Conservation (phyloP, 2,888 invertebrate genomes). For the Serrognathus titanus region DNA sequence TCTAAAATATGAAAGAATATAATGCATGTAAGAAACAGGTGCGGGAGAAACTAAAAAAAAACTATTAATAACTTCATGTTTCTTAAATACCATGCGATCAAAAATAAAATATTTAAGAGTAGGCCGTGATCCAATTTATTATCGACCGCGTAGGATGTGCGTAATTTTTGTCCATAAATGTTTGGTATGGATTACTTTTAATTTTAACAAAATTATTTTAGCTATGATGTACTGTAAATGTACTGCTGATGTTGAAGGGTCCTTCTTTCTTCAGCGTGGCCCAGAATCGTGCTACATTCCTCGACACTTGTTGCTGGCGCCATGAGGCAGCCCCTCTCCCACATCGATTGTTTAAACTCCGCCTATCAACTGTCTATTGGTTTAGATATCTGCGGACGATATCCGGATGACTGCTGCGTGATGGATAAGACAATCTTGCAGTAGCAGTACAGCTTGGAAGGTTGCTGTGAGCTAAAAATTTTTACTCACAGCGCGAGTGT, state of each 20-base stretch:
- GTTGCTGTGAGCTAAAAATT: too few relatives aligned
- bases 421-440: constrained; percentile 2
- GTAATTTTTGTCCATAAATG: background rate
- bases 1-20: too few relatives aligned
- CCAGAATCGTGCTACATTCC: constrained; percentile 10
- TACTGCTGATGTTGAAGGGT: too few relatives aligned
- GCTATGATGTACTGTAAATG: too few relatives aligned
- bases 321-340: constrained; percentile 38
- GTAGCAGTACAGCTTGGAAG: too few relatives aligned
- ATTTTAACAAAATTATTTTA: constrained; percentile 1
- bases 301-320: constrained; percentile 42
- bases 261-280: background rate
- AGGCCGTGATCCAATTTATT: too few relatives aligned
- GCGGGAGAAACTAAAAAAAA: too few relatives aligned
- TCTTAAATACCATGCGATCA: too few relatives aligned
- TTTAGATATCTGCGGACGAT: constrained; percentile 39
- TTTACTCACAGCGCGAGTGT: background rate
- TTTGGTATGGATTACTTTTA: background rate
- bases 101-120: too few relatives aligned
- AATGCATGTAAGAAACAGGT: too few relatives aligned
- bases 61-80: too few relatives aligned
- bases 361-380: constrained; percentile 40
- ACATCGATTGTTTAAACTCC: constrained; percentile 45
- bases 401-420: constrained; percentile 35
- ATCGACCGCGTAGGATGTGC: too few relatives aligned